Conservation (phyloP, 2,797 vertebrate genomes). For the Ibycter americanus region DNA sequence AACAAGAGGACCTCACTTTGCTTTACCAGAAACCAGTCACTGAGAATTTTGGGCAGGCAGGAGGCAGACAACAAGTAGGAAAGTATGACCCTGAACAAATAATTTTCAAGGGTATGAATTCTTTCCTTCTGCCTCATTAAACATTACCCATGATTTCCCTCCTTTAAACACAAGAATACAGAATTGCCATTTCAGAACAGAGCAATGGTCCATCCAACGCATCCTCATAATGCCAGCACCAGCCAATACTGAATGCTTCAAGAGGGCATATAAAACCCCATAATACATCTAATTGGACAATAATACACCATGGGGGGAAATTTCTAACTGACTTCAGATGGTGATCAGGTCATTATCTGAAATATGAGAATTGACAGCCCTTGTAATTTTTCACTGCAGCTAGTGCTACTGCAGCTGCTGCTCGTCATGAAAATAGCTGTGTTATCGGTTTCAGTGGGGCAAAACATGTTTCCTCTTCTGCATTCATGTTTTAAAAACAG, state of each 20-base stretch:
- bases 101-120: neutral
- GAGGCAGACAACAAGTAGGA: neutral
- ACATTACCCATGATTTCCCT: neutral
- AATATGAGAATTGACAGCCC: slow-evolving; percentile 16
- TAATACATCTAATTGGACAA: neutral
- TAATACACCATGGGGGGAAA: neutral
- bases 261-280: neutral
- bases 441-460: slow-evolving; percentile 2
- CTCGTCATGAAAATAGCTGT: neutral
- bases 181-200: neutral
- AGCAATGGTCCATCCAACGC: neutral
- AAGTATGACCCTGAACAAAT: neutral
- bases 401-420: slow-evolving; percentile 18
- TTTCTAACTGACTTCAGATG: slow-evolving; percentile 10
- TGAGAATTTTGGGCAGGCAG: neutral
- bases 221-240: neutral
- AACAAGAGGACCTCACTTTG: neutral
- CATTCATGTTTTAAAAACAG: neutral
- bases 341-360: neutral
- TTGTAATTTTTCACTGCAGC: slow-evolving; percentile 28
- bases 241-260: neutral
- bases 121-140: slow-evolving; percentile 14
- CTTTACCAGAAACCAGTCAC: neutral
- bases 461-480: neutral
- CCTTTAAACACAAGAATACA: neutral